Evolutionary conservation across 2,888 invertebrate genomes (phyloP), one percentile per base, ranked within the genome.

Genomic region (Agrochola macilenta): DNA sequence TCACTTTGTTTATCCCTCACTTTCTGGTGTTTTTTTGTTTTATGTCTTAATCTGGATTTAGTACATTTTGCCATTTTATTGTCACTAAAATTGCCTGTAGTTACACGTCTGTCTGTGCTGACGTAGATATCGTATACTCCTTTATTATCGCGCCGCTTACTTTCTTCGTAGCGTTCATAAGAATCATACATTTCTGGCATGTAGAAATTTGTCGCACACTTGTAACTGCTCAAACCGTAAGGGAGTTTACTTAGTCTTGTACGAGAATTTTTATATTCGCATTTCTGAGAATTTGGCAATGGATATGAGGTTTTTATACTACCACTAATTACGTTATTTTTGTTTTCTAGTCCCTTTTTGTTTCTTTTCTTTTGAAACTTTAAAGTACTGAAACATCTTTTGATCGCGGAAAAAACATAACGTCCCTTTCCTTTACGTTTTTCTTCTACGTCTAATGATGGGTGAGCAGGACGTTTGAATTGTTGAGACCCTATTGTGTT

Each of bases 341-440:
- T 65, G 54, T 81, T 49, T 7, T 74, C 23, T 8, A 49, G 11
- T 11, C 35, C 70, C 7, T 9, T 12, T 58, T 61, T 68, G 54
- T 84, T 78, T 14, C 52, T 79, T 54, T 81, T 82, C 43, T 75
- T 84, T 63, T 78, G 70, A 46, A 87, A 72, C 30, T 81, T 87
- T 0, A 84, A 71, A n/a, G 75, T 73, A 78, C 79, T 83, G 43
- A 84, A 79, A 81, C 76, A 88, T 75, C 49, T 74, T 69, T 83
- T 81, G 9, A 83, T 70, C n/a, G 71, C 63, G 20, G 88, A 78
- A 60, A 76, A 71, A 49, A 84, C 39, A 61, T 58, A 64, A 49
- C 57, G 69, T 58, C 69, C 60, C 52, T 76, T 79, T 77, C 78
- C 69, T 60, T 74, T 75, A 30, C 9, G 35, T 72, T 60, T 82